Conservation (phyloP, 2,113 vertebrate species). For the Guaruba guarouba region DNA sequence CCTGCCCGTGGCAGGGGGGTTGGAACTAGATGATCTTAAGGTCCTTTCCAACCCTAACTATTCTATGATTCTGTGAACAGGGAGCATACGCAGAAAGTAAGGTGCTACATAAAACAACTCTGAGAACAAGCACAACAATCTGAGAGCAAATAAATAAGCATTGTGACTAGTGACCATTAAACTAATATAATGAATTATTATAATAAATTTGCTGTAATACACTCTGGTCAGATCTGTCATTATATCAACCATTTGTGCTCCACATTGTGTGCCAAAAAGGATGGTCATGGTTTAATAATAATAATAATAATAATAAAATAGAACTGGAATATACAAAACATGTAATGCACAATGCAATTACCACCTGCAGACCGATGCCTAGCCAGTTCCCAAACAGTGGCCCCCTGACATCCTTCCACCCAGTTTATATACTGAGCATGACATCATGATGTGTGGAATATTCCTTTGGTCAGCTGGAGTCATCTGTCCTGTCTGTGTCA, state of each 20-base stretch:
- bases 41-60: no score
- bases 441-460: neutral
- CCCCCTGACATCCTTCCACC: neutral
- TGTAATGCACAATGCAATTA: neutral
- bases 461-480: neutral
- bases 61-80: neutral
- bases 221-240: neutral
- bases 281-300: neutral
- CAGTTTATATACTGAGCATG: neutral
- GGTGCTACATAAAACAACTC: neutral
- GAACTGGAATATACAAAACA: neutral
- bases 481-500: accelerated
- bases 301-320: neutral
- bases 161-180: neutral
- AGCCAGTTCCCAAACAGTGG: neutral
- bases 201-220: neutral
- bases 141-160: neutral
- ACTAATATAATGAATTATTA: neutral
- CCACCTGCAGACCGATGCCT: no score
- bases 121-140: neutral
- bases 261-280: neutral
- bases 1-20: no score
- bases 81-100: neutral
- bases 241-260: neutral
- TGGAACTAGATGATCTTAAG: no score